phyloP scores from a whole-genome alignment of 2,888 invertebrate species.

The Amphipyra tragopoginis region DNA sequence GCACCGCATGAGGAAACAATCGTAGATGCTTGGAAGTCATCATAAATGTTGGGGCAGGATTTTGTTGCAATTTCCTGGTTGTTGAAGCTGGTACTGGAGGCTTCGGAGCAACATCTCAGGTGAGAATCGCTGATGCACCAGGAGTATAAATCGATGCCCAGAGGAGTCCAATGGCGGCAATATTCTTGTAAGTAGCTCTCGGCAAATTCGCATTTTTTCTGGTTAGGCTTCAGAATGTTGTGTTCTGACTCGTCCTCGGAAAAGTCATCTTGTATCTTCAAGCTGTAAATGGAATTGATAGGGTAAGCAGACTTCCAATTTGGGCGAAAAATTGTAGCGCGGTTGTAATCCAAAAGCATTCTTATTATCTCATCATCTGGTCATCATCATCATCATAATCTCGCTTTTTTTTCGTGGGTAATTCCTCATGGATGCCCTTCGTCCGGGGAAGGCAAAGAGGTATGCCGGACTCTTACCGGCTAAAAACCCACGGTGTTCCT shows the following conservation, averaged over 20 bases:
- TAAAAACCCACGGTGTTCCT: too few species aligned
- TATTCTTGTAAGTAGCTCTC: constrained; percentile 79
- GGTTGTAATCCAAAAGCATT: too few species aligned
- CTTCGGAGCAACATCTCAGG: constrained; percentile 67
- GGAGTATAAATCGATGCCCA: constrained; percentile 71
- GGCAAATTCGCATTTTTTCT: constrained; percentile 74
- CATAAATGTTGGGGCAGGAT: constrained; percentile 78
- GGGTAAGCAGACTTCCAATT: background rate
- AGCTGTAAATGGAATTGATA: constrained; percentile 59
- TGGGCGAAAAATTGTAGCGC: background rate
- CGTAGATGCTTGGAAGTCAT: constrained; percentile 67
- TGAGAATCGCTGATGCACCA: constrained; percentile 74
- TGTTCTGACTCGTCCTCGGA: constrained; percentile 71
- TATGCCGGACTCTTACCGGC: too few species aligned
- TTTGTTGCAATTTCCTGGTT: constrained; percentile 68
- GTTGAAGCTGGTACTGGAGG: constrained; percentile 60
- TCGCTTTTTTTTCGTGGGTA: too few species aligned
- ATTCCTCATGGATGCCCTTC: too few species aligned
- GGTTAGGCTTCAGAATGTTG: constrained; percentile 28
- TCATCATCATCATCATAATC: too few species aligned
- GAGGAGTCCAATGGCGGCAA: constrained; percentile 73
- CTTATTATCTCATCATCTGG: too few species aligned
- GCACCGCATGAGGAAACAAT: constrained; percentile 68
- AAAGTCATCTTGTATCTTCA: constrained; percentile 69
- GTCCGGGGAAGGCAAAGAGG: too few species aligned